Conservation (phyloP, 2,797 vertebrate species). For the Pristis pectinata region DNA sequence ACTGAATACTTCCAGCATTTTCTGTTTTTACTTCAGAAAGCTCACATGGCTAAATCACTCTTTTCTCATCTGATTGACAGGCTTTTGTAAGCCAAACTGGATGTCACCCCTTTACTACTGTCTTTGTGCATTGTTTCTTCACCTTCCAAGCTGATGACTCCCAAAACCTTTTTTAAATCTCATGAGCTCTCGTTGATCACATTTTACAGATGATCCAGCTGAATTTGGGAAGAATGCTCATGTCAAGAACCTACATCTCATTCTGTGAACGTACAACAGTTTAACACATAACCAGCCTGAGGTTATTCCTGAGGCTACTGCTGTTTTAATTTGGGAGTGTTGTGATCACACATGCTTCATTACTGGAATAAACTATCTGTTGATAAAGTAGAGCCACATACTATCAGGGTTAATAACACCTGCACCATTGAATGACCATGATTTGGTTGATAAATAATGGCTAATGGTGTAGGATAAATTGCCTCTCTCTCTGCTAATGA, state of each 20-base stretch:
- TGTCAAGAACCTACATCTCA: not conserved
- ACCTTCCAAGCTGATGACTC: not conserved
- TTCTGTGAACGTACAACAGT: not conserved
- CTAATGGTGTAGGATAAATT: slow-evolving; percentile 27
- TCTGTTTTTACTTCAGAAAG: too few relatives aligned
- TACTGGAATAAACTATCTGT: too few relatives aligned
- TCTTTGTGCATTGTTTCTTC: not conserved
- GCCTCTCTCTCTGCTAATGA: slow-evolving; percentile 8
- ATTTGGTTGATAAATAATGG: slow-evolving; percentile 26
- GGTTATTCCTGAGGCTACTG: not conserved
- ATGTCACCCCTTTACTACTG: not conserved
- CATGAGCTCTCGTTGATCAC: not conserved
- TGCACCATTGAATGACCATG: slow-evolving; percentile 8
- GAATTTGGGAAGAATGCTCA: not conserved
- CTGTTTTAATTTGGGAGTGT: not conserved
- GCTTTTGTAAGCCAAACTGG: not conserved
- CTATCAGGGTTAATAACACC: slow-evolving; percentile 8
- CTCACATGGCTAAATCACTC: not conserved
- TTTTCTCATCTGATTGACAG: not conserved
- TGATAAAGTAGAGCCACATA: not conserved
- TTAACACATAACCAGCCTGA: not conserved
- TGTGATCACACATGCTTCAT: not conserved
- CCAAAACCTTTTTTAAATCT: not conserved
- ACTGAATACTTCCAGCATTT: too few relatives aligned
- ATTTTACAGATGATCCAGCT: not conserved